Base-by-base conservation (phyloP, 2,113 vertebrate species). In the Notothenia coriiceps region DNA sequence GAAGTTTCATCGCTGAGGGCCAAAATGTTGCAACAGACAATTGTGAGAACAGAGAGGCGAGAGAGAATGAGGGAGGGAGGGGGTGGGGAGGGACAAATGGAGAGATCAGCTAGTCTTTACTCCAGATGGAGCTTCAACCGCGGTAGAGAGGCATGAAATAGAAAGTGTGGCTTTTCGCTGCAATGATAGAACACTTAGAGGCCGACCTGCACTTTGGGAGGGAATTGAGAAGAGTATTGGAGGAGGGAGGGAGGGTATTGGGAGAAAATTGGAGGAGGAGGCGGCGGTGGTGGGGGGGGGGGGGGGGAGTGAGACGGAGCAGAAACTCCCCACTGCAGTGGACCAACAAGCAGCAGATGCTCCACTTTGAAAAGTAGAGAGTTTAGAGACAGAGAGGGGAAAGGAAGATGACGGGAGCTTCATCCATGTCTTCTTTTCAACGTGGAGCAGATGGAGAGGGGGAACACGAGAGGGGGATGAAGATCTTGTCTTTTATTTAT, bases 41-140 rank as follows among this genome's bases (percentile, higher is more conserved):
- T 85, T 78, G 86, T 75, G 75, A 83, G 63, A 83, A 77, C 22
- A 56, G 57, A 68, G 47, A 22, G 52, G 51, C 4, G 65, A 65
- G 25, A 64, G 77, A 59, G 74, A 59, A 14, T 6, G 72, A 63
- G 12, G 13, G 47, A 6, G 65, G 18, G 44, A 33, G 70, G 44
- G 33, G 65, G 64, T 47, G 57, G 40, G 47, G 22, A 33, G 22
- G 59, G 72, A 77, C 72, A 87, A 88, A 88, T 85, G 65, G 86
- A 88, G 76, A 82, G 79, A 73, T 55, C 72, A 75, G 55, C 44
- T 7, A 71, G 82, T 76, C 71, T 68, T 83, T 73, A 72, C 83
- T 73, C 56, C 76, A 85, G 88, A 84, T 68, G 79, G 86, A 88
- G 74, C 63, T 61, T 73, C 52, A 76, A 46, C 51, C 55, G 65